Percentiles rank a stretch among this genome's conserved stretches.
Conservation (phyloP, 2,888 invertebrate species). For the Eupithecia abbreviata region DNA sequence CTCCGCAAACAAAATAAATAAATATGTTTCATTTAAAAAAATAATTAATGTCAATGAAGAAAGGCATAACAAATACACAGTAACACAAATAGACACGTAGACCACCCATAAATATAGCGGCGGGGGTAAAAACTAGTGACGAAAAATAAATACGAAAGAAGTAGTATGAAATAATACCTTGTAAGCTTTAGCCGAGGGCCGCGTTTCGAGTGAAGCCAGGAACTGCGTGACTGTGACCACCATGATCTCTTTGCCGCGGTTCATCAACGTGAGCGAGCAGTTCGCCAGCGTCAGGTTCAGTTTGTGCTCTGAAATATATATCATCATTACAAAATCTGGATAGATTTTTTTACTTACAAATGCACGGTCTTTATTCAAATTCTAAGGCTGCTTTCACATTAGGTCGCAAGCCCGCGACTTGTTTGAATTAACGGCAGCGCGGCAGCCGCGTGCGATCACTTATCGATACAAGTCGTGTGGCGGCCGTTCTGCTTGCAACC, state of each 20-base stretch:
- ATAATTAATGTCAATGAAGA: no score
- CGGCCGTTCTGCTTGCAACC: no score
- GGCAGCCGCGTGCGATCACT: no score
- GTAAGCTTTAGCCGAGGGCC: constrained; percentile 87
- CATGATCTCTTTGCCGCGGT: constrained; percentile 87
- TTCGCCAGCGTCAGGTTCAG: constrained; percentile 90
- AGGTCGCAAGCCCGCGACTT: no score
- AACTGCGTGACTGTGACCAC: constrained; percentile 89
- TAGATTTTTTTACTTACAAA: background rate
- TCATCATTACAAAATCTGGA: background rate
- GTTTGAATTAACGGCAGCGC: no score
- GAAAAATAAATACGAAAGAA: constrained; percentile 8
- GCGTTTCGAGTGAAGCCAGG: constrained; percentile 86
- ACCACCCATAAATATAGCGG: background rate
- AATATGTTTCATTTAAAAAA: no score
- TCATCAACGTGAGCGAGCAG: constrained; percentile 87
- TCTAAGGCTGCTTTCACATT: no score
- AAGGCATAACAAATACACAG: no score
- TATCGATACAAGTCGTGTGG: no score
- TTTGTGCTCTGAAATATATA: constrained; percentile 86
- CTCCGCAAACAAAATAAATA: no score
- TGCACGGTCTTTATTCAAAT: background rate
- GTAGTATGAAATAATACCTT: constrained; percentile 67
- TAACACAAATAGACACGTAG: background rate
- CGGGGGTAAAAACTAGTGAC: constrained; percentile 2